These are phyloP conservation scores for Paralvinella palmiformis DNA, from an alignment of 1,140 invertebrate species.

Conservation along the genomic window DNA sequence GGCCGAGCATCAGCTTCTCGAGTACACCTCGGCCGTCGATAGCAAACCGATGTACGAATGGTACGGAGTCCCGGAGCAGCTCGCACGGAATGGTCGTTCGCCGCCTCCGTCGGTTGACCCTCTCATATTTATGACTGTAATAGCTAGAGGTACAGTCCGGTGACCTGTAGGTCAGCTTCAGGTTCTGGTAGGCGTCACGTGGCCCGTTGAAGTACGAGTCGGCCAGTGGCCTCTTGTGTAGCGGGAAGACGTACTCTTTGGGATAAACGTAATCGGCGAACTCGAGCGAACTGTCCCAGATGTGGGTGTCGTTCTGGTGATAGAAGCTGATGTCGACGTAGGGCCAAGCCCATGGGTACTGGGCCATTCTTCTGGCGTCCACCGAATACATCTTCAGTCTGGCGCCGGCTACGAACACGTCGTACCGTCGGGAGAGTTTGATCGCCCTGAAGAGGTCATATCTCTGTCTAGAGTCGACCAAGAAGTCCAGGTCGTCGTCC, in stretches of 20 bases:
- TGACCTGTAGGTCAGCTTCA: background rate
- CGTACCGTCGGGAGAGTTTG: background rate
- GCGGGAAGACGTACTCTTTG: slow-evolving; percentile 1
- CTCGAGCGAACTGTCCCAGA: slow-evolving; percentile 5
- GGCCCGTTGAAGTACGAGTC: background rate
- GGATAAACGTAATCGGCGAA: background rate
- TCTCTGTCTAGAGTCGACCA: background rate
- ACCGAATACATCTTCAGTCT: slow-evolving; percentile 4
- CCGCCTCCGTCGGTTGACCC: no score
- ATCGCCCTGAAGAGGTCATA: background rate
- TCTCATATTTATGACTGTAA: no score
- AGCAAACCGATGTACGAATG: no score
- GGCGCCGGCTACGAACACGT: background rate
- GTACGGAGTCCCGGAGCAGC: no score
- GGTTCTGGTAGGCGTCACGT: background rate
- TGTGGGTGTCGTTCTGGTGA: background rate
- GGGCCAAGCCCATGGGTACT: background rate
- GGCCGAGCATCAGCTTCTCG: no score
- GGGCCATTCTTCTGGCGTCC: background rate
- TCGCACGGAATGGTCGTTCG: no score
- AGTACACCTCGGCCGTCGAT: no score
- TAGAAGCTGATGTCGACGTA: slow-evolving; percentile 7
- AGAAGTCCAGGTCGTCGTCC: slow-evolving; percentile 26
- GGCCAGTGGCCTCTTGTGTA: background rate
- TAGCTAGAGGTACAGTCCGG: no score